Percentiles rank a stretch among this genome's conserved stretches.
These are phyloP conservation scores for Cebus imitator DNA, from an alignment of 2,113 vertebrate genomes.

Conservation along the genomic window DNA sequence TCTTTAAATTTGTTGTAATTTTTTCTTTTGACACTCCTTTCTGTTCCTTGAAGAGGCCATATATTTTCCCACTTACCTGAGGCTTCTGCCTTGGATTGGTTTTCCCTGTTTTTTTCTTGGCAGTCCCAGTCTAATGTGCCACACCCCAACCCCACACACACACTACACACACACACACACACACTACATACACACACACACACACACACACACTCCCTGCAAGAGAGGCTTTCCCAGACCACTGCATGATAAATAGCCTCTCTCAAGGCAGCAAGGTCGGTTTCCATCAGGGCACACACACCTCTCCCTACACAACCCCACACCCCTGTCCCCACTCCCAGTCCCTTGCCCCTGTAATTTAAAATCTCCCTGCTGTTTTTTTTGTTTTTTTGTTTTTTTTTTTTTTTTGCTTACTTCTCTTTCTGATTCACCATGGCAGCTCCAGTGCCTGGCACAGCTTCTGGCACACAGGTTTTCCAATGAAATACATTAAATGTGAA, in stretches of 20 bases:
- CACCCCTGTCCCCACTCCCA: not conserved
- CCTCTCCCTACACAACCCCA: not conserved
- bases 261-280: not conserved
- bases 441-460: not conserved
- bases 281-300: not conserved
- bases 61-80: not conserved
- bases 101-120: not conserved
- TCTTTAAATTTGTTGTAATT: not conserved
- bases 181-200: too few relatives aligned
- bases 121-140: not conserved
- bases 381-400: not conserved
- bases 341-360: accelerated
- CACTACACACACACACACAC: too few relatives aligned
- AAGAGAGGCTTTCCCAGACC: not conserved
- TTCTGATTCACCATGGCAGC: not conserved
- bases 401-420: not conserved
- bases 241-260: not conserved
- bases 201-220: not conserved
- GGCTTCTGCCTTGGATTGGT: not conserved
- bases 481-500: not conserved
- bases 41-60: not conserved
- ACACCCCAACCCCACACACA: too few relatives aligned
- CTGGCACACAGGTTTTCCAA: not conserved
- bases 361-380: not conserved
- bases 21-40: not conserved